Percentiles rank a stretch among this genome's conserved stretches.
Conservation (phyloP, 2,113 vertebrate species). For the Chaenogobius annularis region DNA sequence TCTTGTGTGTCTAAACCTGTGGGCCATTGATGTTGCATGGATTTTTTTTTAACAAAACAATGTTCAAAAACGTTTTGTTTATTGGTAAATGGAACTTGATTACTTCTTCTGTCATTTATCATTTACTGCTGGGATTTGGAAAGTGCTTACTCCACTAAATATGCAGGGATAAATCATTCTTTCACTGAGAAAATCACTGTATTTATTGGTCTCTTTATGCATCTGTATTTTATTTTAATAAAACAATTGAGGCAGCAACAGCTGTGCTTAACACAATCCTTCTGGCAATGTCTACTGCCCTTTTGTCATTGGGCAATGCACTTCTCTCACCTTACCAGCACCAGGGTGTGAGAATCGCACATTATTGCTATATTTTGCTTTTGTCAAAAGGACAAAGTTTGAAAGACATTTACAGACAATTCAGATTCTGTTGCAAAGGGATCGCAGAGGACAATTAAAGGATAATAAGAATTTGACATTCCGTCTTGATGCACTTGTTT, state of each 20-base stretch:
- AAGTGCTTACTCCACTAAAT: not conserved
- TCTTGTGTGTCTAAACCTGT: not conserved
- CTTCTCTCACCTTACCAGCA: not conserved
- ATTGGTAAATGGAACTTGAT: not conserved
- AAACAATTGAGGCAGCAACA: not conserved
- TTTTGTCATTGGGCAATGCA: not conserved
- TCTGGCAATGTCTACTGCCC: not conserved
- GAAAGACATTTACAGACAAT: not conserved
- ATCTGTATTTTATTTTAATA: not conserved
- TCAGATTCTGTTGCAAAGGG: no score
- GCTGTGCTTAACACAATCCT: not conserved
- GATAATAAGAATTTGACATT: not conserved
- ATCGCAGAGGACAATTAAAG: not conserved
- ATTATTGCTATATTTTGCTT: not conserved
- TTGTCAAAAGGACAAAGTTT: not conserved
- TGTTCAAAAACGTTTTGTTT: not conserved
- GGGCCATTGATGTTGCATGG: not conserved
- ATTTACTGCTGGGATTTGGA: not conserved
- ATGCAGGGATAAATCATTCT: not conserved
- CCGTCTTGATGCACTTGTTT: not conserved
- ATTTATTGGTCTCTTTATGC: not conserved
- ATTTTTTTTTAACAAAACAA: not conserved
- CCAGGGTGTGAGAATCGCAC: not conserved
- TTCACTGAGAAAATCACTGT: not conserved
- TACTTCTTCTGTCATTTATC: not conserved